Evolutionary conservation across 1,140 invertebrate species (phyloP).

Genomic region (Archivesica marissinica): DNA sequence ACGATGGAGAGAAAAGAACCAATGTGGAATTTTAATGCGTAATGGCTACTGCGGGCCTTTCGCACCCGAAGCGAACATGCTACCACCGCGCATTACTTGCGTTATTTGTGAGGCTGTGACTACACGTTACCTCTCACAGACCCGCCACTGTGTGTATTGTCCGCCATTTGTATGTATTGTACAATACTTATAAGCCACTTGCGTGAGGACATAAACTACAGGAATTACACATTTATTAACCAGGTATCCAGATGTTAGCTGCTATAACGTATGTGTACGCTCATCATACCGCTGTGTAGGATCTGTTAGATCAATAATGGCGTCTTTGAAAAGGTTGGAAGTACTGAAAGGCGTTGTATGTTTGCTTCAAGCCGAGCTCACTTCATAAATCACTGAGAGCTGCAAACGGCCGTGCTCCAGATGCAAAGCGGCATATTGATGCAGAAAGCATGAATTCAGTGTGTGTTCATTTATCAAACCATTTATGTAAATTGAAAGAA

Average conservation of each 20-base stretch:
- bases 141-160: neutral
- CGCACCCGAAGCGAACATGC: no score
- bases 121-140: no score
- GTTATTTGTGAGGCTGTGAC: no score
- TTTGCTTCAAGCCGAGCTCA: neutral
- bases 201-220: neutral
- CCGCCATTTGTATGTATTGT: neutral
- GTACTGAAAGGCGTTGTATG: neutral
- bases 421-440: neutral
- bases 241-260: neutral
- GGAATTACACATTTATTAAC: neutral
- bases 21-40: no score
- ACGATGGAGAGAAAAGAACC: no score
- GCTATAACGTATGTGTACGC: neutral
- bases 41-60: no score
- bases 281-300: neutral
- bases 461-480: neutral
- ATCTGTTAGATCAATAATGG: slow-evolving; percentile 2
- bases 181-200: neutral
- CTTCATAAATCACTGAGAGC: neutral
- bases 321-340: neutral
- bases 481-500: no score
- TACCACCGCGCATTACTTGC: no score
- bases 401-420: neutral
- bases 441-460: neutral